Evolutionary conservation across 2,888 invertebrate genomes (phyloP), one percentile per base, ranked within the genome.

Genomic region (Catocala nupta): DNA sequence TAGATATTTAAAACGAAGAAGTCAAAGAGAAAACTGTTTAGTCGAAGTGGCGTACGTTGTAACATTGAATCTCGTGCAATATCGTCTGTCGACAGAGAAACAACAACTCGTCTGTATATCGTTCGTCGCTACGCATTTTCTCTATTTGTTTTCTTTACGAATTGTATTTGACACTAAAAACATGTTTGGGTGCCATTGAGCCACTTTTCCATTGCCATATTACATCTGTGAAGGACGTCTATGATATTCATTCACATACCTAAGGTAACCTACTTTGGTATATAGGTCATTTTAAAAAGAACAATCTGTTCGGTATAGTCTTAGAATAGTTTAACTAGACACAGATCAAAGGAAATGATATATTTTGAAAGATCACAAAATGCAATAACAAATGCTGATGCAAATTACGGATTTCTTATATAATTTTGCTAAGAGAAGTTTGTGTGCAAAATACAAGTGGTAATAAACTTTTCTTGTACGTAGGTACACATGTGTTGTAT

Each of bases 101-200:
- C 42, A 64, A 67, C 70, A 74, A 61, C 42, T 65, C 55, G 66
- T 61, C 65, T 8, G 59, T 65, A 70, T 64, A 74, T 78, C 77
- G 6, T 55, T 77, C 77, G 36, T 45, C 78, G 61, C 57, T 36
- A 8, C 45, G 65, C 76, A 74, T 73, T 77, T 59, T 65, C 68
- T 66, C 36, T 55, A 63, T 67, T 71, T 78, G 68, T 75, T 75
- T 73, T 73, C 25, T 11, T 55, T 64, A 56, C 65, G 61, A 65
- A 71, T 77, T 53, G 49, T 51, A 58, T 73, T 75, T 71, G 73
- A 76, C 67, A 71, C 42, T 63, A 13, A 68, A 68, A 71, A 74
- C 59, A 68, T 78, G 71, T 66, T 68, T 58, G 16, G 45, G 47
- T 55, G 74, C 71, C 76, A 76, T 77, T 77, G 76, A 73, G 57